Base-by-base conservation (phyloP, 92 coral and sea anemone species). In the Blastomussa wellsi region DNA sequence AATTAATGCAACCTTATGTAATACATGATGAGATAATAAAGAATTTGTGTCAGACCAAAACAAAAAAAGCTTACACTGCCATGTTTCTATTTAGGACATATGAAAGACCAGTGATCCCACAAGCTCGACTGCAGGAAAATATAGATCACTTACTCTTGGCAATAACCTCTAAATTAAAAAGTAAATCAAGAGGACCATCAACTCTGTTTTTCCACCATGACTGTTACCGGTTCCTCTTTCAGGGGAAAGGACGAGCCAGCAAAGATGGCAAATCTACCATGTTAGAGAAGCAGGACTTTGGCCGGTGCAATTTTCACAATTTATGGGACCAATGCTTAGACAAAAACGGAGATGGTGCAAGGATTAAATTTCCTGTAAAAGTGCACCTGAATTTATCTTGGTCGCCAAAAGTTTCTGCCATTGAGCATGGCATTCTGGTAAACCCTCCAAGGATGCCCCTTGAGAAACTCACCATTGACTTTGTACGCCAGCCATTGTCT, bases 241-340 rank as follows among this genome's bases (percentile, higher is more conserved):
- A 38, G 17, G 93, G 91, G 52, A 87, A 87, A 73, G 91, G 93
- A 26, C 49, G 64, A 16, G 33, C 73, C 24, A 82, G 87, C 62
- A 85, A 79, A 19, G 95, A 92, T 85, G 86, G 89, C 53, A 92
- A 92, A 78, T 88, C 91, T 16, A 74, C 73, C 16, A 57, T 92
- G 84, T 32, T 90, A 38, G 68, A 48, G 41, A 84, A 65, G 77
- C 55, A 62, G 32, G 91, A 90, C 79, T 92, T 92, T 47, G 47
- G 42, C 37, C 76, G 38, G 29, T 77, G 84, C 70, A 84, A 77
- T 55, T 84, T 86, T 32, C 84, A 68, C 35, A 8, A 78, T 17
- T 78, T 24, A 36, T 92, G 95, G 95, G 88, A 84, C 35, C 91
- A 90, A 67, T 87, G 87, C 11, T 65, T 92, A 77, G 95, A 92